Base-by-base conservation (phyloP, 2,113 vertebrate species). In the Gadus macrocephalus region DNA sequence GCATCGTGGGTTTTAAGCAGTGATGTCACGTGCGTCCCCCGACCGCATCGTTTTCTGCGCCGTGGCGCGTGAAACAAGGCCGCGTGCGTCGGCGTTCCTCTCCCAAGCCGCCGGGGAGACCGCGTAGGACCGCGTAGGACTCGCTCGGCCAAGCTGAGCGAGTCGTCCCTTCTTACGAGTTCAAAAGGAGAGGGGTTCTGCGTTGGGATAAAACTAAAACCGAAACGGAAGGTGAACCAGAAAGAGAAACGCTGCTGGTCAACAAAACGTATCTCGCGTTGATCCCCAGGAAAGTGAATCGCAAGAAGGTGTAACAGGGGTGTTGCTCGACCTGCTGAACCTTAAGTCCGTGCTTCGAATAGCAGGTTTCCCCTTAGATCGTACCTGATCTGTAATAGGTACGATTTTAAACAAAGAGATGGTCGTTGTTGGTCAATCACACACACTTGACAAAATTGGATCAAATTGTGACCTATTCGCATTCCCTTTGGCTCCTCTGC, bases 31-130 rank as follows among this genome's bases (percentile, higher is more conserved):
- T 78, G 69, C 77, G 53, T 84, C 81, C 81, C 74, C 76, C 74
- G 75, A 1, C 42, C 85, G 82, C 78, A 75, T 85, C 64, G 65
- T 78, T 86, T 83, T 86, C 77, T 83, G 75, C 77, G 80, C 68
- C 80, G 81, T 81, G 76, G 68, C 69, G 78, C 77, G 22, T 53
- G 75, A 72, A 85, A 77, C 78, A 56, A 75, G 75, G 66, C 56
- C 66, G 66, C 53, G 28, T 66, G 27, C 81, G 71, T 68, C 85
- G 81, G 63, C 75, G 77, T 72, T 68, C 78, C 81, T 73, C 60
- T 49, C 11, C 42, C 42, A 49, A 9, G 42, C 42, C 42, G 12
- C 15, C 71, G 72, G 70, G n/a, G 68, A n/a, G 55, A 16, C 15
- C 1, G 55, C 1, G 28, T 15, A 6, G 62, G 20, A 20, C 20